Evolutionary conservation across 2,888 invertebrate genomes (phyloP), one percentile per base, ranked within the genome.

Genomic region (Phragmatobia fuliginosa): DNA sequence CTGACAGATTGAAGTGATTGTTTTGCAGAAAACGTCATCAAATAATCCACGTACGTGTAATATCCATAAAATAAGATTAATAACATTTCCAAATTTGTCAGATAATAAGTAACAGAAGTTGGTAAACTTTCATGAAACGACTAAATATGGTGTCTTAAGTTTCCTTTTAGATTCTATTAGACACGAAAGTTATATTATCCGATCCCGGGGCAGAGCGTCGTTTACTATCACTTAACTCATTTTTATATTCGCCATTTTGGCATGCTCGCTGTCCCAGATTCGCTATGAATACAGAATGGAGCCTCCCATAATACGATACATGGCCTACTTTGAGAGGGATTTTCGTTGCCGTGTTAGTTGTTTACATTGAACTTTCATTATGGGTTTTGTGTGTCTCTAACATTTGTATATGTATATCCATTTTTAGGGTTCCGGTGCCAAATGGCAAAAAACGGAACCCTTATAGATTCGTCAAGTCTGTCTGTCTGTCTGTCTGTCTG

Each of bases 221-320:
- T 91, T 92, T 92, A 92, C 90, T 91, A 92, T 92, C 92, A 91
- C 92, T 92, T 92, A 91, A 91, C 91, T 92, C 91, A 92, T 92
- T 92, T 92, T 92, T 92, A 92, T 92, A 89, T 85, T 85, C 87
- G 87, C 90, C 88, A 89, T 92, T 92, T 91, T 89, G 91, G 90
- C 90, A 89, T 89, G 87, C 86, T 87, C 83, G 87, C 86, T 88
- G 90, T 88, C 91, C 90, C 90, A 89, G 87, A 91, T 91, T 89
- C 88, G 86, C 87, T 87, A 90, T 91, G 91, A 91, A 92, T 92
- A 91, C 90, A 88, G 88, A 91, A 85, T 87, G 83, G 83, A 87
- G 84, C 76, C 81, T 81, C 82, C 84, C 84, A 88, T 90, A 88
- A 89, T 86, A 88, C 90, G 88, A 91, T 91, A 91, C 90, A 91